Evolutionary conservation across 2,888 invertebrate genomes (phyloP).

Genomic region (Thumatha senex): DNA sequence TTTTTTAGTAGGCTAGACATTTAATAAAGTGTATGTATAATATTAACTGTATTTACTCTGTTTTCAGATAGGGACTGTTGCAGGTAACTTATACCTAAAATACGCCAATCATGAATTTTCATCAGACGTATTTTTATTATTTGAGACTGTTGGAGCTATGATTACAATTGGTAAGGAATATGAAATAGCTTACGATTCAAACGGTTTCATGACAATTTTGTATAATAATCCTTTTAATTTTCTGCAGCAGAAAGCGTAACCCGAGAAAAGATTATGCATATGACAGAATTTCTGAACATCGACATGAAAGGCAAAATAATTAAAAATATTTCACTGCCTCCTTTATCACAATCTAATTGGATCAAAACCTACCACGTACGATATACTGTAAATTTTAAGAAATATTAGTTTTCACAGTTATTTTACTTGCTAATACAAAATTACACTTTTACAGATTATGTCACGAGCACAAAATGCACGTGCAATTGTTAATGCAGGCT

Average conservation of each 20-base stretch:
- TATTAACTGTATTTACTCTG: background rate
- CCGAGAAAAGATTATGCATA: conserved; percentile 43
- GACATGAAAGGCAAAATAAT: conserved; percentile 70
- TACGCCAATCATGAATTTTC: conserved; percentile 86
- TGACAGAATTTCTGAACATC: conserved; percentile 64
- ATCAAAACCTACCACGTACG: conserved; percentile 53
- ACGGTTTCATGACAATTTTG: background rate
- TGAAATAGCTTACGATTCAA: background rate
- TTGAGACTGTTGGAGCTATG: conserved; percentile 61
- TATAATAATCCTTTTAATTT: background rate
- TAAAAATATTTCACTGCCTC: conserved; percentile 50
- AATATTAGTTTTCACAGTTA: background rate
- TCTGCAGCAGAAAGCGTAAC: conserved; percentile 45
- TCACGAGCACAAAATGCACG: conserved; percentile 89
- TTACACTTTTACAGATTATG: conserved; percentile 83
- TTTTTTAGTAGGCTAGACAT: too few relatives aligned
- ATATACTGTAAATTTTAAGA: background rate
- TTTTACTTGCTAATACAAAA: background rate
- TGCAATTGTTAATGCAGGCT: conserved; percentile 90
- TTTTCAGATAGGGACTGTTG: conserved; percentile 85
- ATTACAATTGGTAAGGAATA: conserved; percentile 50
- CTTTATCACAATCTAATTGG: conserved; percentile 39
- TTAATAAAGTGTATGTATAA: background rate
- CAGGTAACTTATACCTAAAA: conserved; percentile 88
- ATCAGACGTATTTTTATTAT: conserved; percentile 86